These are phyloP conservation scores for Heliothis peltigera DNA, from an alignment of 2,888 invertebrate species.

Conservation along the genomic window DNA sequence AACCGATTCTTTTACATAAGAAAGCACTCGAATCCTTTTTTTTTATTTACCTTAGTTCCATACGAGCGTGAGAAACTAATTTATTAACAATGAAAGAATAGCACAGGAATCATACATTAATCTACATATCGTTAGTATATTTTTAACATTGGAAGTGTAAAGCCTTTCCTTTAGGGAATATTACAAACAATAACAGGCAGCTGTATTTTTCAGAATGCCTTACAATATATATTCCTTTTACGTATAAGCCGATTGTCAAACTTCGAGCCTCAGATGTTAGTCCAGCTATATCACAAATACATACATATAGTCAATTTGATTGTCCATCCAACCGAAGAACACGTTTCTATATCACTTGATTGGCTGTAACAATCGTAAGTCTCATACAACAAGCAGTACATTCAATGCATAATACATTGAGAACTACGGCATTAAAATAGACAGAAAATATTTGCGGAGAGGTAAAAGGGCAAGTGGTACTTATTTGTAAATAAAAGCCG, in stretches of 20 bases:
- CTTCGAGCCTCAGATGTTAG: no score
- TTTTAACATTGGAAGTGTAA: conserved; percentile 7
- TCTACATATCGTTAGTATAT: background rate
- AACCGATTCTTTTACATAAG: conserved; percentile 68
- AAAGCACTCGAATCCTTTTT: conserved; percentile 64
- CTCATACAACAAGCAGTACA: conserved; percentile 2
- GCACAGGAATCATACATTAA: conserved; percentile 28
- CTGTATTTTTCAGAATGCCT: background rate
- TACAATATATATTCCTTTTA: background rate
- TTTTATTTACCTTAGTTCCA: conserved; percentile 34
- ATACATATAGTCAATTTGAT: no score
- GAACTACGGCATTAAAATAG: conserved; percentile 36
- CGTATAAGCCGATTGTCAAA: background rate
- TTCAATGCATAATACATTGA: conserved; percentile 14
- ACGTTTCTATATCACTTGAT: no score
- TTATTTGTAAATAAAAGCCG: conserved; percentile 66
- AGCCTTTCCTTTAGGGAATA: background rate
- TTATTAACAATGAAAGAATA: conserved; percentile 38
- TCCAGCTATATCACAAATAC: no score
- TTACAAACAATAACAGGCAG: no score
- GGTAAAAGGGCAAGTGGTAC: conserved; percentile 63
- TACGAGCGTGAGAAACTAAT: conserved; percentile 26
- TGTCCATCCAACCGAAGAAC: no score
- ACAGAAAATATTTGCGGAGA: conserved; percentile 65
- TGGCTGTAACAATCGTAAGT: no score